phyloP scores from a whole-genome alignment of 2,113 vertebrate species.

The Erinaceus europaeus region DNA sequence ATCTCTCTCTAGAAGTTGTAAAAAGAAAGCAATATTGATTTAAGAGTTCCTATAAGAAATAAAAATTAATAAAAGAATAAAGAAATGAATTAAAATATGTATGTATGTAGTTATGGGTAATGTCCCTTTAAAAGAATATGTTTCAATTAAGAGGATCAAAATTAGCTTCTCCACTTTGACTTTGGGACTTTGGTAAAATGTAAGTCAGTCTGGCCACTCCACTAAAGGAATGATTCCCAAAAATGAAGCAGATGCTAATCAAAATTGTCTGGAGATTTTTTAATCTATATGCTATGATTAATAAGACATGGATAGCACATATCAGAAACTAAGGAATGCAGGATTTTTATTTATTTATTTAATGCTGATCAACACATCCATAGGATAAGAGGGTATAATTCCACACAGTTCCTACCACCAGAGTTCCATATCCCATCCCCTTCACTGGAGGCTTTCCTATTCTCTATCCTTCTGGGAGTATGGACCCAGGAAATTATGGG shows the following conservation, averaged over 20 bases:
- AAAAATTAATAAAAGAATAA: slow-evolving; percentile 8
- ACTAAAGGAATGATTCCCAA: slow-evolving; percentile 47
- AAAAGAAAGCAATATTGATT: neutral
- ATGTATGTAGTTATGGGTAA: neutral
- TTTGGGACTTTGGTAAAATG: slow-evolving; percentile 28
- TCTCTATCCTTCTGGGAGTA: too few species aligned
- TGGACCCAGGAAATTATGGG: too few species aligned
- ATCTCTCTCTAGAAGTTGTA: neutral
- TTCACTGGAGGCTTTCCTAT: too few species aligned
- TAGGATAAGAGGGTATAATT: too few species aligned
- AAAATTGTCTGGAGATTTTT: slow-evolving; percentile 60
- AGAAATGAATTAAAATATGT: slow-evolving; percentile 20
- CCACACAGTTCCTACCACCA: too few species aligned
- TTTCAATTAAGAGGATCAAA: slow-evolving; percentile 46
- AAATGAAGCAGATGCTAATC: slow-evolving; percentile 64
- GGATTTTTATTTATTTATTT: too few species aligned
- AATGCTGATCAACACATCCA: too few species aligned
- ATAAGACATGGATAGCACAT: slow-evolving; percentile 18
- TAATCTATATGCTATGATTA: slow-evolving; percentile 67
- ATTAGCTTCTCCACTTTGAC: slow-evolving; percentile 42
- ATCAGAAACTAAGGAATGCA: slow-evolving; percentile 49
- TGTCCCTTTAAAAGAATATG: slow-evolving; percentile 26
- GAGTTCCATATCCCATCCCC: too few species aligned
- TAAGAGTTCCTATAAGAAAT: neutral
- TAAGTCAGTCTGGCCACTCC: slow-evolving; percentile 44